Conservation (phyloP, 1,140 invertebrate species). For the Anastatus disparis region DNA sequence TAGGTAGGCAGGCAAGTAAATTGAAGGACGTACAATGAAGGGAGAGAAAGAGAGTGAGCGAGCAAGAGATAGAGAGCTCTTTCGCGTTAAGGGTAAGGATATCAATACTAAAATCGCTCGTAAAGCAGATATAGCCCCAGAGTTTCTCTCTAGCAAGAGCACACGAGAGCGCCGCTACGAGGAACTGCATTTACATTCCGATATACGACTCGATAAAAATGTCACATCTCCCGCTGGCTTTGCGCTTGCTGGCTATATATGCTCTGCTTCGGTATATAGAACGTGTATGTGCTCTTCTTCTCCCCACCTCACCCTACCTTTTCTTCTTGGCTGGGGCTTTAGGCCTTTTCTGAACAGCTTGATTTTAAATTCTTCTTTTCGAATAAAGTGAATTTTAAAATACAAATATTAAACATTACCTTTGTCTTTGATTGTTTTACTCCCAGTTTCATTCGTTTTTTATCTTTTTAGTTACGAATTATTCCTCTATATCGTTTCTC, state of each 20-base stretch:
- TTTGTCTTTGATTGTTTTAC: too few relatives aligned
- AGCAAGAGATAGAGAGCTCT: constrained; percentile 19
- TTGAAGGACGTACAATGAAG: constrained; percentile 31
- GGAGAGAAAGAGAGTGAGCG: constrained; percentile 31
- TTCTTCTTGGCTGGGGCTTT: too few relatives aligned
- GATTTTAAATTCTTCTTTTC: constrained; percentile 39
- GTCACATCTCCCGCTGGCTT: constrained; percentile 47
- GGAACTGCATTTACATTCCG: constrained; percentile 59
- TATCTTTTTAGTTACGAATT: too few relatives aligned
- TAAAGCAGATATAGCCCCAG: constrained; percentile 50
- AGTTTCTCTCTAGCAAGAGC: too few relatives aligned
- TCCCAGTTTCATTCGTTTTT: too few relatives aligned
- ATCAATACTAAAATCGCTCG: constrained; percentile 57
- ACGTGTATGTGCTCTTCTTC: background rate
- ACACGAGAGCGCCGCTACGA: constrained; percentile 28
- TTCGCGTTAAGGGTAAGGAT: constrained; percentile 53
- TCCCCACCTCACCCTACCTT: background rate
- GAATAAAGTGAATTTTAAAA: too few relatives aligned
- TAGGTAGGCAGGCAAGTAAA: constrained; percentile 28
- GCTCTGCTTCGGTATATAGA: too few relatives aligned
- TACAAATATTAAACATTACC: too few relatives aligned
- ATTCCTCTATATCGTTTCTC: too few relatives aligned
- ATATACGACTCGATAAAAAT: constrained; percentile 60
- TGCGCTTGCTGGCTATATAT: background rate
- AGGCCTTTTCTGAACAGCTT: constrained; percentile 20